phyloP scores from a whole-genome alignment of 2,888 invertebrate genomes.

The Drosophila cognata region DNA sequence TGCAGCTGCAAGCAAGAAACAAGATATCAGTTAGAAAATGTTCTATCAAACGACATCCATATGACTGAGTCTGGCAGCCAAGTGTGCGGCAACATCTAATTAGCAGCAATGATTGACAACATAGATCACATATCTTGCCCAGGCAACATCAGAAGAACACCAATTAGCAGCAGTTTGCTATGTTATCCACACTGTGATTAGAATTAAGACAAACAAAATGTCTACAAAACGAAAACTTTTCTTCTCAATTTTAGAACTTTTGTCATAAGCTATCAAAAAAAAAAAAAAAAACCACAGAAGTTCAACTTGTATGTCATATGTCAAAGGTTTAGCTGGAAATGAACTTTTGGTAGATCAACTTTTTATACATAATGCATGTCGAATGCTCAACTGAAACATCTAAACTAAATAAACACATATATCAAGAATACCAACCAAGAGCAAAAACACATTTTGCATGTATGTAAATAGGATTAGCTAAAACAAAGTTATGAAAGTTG shows the following conservation, averaged over 20 bases:
- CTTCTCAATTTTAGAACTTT: conserved; percentile 7
- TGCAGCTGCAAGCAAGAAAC: conserved; percentile 37
- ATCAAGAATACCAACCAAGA: background rate
- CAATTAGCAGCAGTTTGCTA: conserved; percentile 31
- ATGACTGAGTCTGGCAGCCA: background rate
- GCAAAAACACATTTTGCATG: background rate
- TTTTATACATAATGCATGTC: background rate
- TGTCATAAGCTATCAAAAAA: conserved; percentile 1
- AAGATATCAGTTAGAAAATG: conserved; percentile 23
- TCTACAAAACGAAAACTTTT: conserved; percentile 2
- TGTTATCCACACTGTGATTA: conserved; percentile 11
- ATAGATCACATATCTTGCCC: conserved; percentile 11
- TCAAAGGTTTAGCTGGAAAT: conserved; percentile 39
- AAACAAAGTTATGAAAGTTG: conserved; percentile 3
- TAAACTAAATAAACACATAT: background rate
- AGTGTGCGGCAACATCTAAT: conserved; percentile 5
- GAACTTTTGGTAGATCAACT: conserved; percentile 43
- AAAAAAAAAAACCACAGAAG: conserved; percentile 3
- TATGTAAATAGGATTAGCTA: background rate
- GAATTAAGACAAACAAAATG: background rate
- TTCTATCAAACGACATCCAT: conserved; percentile 6
- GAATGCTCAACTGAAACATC: background rate
- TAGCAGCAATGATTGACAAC: conserved; percentile 22
- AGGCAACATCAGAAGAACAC: background rate
- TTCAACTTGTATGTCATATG: conserved; percentile 28